Evolutionary conservation across 2,113 vertebrate species (phyloP).

Genomic region (Pardalotus punctatus): DNA sequence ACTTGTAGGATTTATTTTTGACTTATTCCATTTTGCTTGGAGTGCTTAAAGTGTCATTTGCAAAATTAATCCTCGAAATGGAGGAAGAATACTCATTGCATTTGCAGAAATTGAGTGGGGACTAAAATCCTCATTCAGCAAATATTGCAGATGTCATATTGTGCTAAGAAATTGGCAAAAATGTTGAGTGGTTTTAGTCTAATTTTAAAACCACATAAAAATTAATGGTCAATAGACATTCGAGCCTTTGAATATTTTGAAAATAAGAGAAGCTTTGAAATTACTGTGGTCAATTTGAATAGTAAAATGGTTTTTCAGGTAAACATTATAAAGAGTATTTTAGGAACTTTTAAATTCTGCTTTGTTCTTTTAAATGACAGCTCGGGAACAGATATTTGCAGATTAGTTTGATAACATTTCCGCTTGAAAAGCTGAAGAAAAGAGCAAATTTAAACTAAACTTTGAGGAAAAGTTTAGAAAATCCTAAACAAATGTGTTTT

Average conservation of each 20-base stretch:
- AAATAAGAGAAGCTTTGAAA: background rate
- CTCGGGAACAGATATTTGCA: background rate
- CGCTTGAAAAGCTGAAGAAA: background rate
- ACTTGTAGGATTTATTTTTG: slow-evolving; percentile 47
- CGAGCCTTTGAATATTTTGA: background rate
- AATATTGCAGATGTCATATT: slow-evolving; percentile 24
- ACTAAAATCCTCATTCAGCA: slow-evolving; percentile 10
- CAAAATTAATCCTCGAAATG: slow-evolving; percentile 46
- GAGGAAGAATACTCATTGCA: background rate
- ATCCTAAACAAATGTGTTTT: background rate
- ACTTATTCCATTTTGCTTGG: slow-evolving; percentile 8
- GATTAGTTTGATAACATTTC: background rate
- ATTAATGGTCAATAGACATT: background rate
- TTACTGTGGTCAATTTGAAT: background rate
- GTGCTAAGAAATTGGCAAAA: background rate
- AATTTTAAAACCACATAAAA: background rate
- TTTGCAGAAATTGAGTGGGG: slow-evolving; percentile 16
- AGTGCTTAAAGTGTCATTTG: slow-evolving; percentile 30
- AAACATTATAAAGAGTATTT: background rate
- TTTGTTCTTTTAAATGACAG: background rate
- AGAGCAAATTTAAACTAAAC: background rate
- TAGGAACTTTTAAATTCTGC: background rate
- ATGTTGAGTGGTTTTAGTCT: background rate
- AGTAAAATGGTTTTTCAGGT: background rate
- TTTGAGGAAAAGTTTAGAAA: background rate